Evolutionary conservation across 2,113 vertebrate genomes (phyloP), one percentile per base, ranked within the genome.

Genomic region (Uropsilus gracilis): DNA sequence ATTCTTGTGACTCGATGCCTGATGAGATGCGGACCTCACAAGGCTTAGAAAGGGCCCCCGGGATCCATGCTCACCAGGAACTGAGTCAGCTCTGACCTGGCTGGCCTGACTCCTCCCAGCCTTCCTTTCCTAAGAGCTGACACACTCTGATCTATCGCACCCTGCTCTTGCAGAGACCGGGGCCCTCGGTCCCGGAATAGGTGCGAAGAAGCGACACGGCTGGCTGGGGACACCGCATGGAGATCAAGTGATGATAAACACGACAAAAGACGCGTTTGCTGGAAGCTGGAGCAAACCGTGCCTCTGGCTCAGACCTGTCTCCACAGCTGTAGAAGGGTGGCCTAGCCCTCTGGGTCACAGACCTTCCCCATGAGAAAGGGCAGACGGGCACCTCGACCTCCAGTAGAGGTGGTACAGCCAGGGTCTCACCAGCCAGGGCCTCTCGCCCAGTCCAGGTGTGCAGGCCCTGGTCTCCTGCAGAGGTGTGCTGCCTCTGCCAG

Each of bases 381-480:
- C 42, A 0, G 4, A 2, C 12, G 5, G 4, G 24, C 6, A 55
- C 53, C n/a, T n/a, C n/a, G n/a, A n/a, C n/a, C n/a, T n/a, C n/a
- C n/a, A n/a, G n/a, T n/a, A n/a, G n/a, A n/a, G n/a, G n/a, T n/a
- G n/a, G n/a, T n/a, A n/a, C n/a, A n/a, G n/a, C n/a, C n/a, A n/a
- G n/a, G n/a, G n/a, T n/a, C n/a, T n/a, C n/a, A n/a, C n/a, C n/a
- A n/a, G n/a, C n/a, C n/a, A n/a, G n/a, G n/a, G n/a, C n/a, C n/a
- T n/a, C n/a, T n/a, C n/a, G n/a, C n/a, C n/a, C n/a, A n/a, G n/a
- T n/a, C n/a, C n/a, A n/a, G n/a, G n/a, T n/a, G n/a, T n/a, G n/a
- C n/a, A n/a, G n/a, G n/a, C n/a, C n/a, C n/a, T n/a, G n/a, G n/a
- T n/a, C n/a, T n/a, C n/a, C n/a, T n/a, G n/a, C n/a, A n/a, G n/a